Evolutionary conservation across 2,888 invertebrate species (phyloP), one percentile per base, ranked within the genome.

Genomic region (Palloptera scutellata): DNA sequence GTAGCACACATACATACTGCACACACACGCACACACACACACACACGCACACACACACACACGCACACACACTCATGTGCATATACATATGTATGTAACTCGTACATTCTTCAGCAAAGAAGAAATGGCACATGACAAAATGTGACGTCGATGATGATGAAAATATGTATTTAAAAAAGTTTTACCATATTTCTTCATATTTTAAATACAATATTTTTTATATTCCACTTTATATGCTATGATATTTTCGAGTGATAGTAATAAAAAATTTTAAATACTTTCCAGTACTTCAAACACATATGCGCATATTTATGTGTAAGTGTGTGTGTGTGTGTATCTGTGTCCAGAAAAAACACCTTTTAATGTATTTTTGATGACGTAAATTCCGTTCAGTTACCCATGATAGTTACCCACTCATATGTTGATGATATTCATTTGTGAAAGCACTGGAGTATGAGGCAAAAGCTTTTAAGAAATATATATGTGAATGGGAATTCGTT

Each of bases 401-500:
- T 12, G 17, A 30, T 40, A 60, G 5, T 60, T 60, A 10, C 48
- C 15, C 19, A n/a, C 12, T 19, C 20, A 9, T 8, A n/a, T 15
- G 1, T 51, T 3, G 3, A 0, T 41, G 40, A 19, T 40, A 11
- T 61, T 40, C n/a, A 41, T 19, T 19, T 51, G 48, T 8, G 17
- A 53, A 42, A 30, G 30, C 30, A 6, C n/a, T 48, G 48, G 48
- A 48, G 15, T 5, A 13, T 4, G 11, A 48, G 13, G 48, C 48
- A 48, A 48, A 48, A 48, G 48, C 48, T 8, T 48, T 48, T 48
- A 48, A 48, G 48, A 48, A 48, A 48, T 48, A 48, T 48, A 15
- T 13, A 45, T 12, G n/a, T n/a, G 42, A 4, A 5, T 8, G 20
- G 20, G 53, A 55, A 48, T 48, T 57, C 57, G 55, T 48, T 57